phyloP scores from a whole-genome alignment of 2,113 vertebrate species.

The Rhea americana region DNA sequence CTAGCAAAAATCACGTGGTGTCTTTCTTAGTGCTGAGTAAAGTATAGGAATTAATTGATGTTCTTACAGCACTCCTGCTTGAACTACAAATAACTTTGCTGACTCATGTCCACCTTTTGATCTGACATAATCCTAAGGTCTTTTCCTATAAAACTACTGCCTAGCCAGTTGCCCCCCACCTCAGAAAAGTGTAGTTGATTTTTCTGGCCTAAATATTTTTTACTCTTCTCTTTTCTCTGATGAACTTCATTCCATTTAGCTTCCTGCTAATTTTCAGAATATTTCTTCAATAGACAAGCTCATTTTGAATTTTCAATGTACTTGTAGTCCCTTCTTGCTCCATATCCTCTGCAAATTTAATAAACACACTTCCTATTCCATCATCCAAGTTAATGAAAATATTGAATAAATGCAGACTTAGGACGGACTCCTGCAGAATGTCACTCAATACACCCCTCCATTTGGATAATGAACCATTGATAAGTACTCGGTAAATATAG shows the following conservation, averaged over 20 bases:
- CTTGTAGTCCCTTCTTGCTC: conserved; percentile 17
- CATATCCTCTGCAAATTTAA: conserved; percentile 65
- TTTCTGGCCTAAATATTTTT: neutral
- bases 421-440: conserved; percentile 57
- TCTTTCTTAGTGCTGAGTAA: neutral
- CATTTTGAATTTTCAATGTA: conserved; percentile 45
- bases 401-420: conserved; percentile 62
- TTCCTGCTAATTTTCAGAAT: conserved; percentile 28
- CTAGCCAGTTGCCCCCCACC: neutral
- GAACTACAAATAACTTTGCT: neutral
- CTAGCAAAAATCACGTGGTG: neutral
- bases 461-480: conserved; percentile 58
- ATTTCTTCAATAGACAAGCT: neutral
- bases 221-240: neutral
- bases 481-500: conserved; percentile 39
- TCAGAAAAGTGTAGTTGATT: neutral
- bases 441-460: conserved; percentile 63
- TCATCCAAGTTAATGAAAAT: conserved; percentile 56
- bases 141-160: neutral
- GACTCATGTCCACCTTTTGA: neutral
- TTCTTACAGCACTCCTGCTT: neutral
- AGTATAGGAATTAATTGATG: neutral
- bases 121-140: neutral
- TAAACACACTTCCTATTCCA: conserved; percentile 58
- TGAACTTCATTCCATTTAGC: neutral